Base-by-base conservation (phyloP, 2,888 invertebrate genomes). In the Fabriciana adippe region DNA sequence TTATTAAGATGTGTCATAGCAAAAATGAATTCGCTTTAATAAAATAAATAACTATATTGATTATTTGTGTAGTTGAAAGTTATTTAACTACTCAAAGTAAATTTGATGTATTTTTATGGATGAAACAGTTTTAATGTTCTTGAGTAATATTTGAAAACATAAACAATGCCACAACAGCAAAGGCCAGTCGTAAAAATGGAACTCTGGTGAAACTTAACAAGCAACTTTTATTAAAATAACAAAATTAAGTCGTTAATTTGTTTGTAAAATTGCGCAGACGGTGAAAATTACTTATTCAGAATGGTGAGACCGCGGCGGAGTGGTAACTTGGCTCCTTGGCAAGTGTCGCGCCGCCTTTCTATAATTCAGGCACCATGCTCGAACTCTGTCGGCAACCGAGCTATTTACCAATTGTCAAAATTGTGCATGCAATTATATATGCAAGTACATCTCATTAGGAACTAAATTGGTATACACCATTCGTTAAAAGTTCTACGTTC, bases 201-300 rank as follows among this genome's bases (percentile, higher is more conserved):
- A 89, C 87, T 84, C 80, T 75, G 79, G 79, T 79, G 80, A 80
- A 87, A 87, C 83, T 87, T 84, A 85, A 84, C 81, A 82, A 73
- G 80, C 77, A 90, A 89, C 85, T 90, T 92, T 91, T 89, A 90
- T 90, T 90, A 91, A 90, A 90, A 90, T 91, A 90, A 89, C 89
- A 88, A 89, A 87, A 90, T 89, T 85, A 86, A 85, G 85, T 81
- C 87, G 88, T 89, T 92, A 92, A 92, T 92, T 92, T 92, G 89
- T 92, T 89, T 89, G 91, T 88, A 88, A 90, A 90, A 89, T 87
- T 89, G 90, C 84, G 89, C 90, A 90, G 90, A 89, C 90, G 86
- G 85, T 87, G 86, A 87, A 88, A 85, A 89, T 91, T 89, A 92
- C 81, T 90, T 90, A 92, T 92, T 91, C 88, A 91, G 80, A 78